Conservation (phyloP, 2,113 vertebrate genomes). For the Larimichthys polyactis region DNA sequence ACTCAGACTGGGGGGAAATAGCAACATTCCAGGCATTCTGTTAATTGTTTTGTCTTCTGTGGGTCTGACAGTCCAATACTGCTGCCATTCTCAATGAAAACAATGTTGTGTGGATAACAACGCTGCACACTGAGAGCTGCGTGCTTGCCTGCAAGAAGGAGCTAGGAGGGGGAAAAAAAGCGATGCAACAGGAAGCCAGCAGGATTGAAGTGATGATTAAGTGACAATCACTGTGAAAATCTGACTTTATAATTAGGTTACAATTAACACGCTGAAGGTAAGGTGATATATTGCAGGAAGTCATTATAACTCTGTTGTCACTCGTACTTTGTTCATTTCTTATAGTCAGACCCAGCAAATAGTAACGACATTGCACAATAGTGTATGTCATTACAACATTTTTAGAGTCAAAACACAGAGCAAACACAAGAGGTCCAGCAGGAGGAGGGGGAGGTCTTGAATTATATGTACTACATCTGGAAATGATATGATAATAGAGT, state of each 20-base stretch:
- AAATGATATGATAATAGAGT: slow-evolving; percentile 73
- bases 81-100: slow-evolving; percentile 54
- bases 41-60: slow-evolving; percentile 70
- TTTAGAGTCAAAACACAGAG: slow-evolving; percentile 16
- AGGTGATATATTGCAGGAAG: slow-evolving; percentile 8
- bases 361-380: slow-evolving; percentile 32
- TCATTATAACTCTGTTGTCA: slow-evolving; percentile 1
- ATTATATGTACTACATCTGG: slow-evolving; percentile 68
- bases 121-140: slow-evolving; percentile 31
- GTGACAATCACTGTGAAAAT: neutral
- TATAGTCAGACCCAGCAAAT: neutral
- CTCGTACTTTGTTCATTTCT: neutral
- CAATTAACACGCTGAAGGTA: slow-evolving; percentile 23
- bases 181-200: neutral
- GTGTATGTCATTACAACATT: slow-evolving; percentile 19
- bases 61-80: slow-evolving; percentile 52
- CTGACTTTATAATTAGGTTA: neutral
- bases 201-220: neutral
- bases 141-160: slow-evolving; percentile 20
- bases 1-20: slow-evolving; percentile 38
- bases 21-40: slow-evolving; percentile 74
- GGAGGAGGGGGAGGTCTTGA: slow-evolving; percentile 21
- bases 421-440: slow-evolving; percentile 21
- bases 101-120: slow-evolving; percentile 58
- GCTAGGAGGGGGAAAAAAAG: neutral